Evolutionary conservation across 2,888 invertebrate genomes (phyloP).

Genomic region (Steromphala cineraria): DNA sequence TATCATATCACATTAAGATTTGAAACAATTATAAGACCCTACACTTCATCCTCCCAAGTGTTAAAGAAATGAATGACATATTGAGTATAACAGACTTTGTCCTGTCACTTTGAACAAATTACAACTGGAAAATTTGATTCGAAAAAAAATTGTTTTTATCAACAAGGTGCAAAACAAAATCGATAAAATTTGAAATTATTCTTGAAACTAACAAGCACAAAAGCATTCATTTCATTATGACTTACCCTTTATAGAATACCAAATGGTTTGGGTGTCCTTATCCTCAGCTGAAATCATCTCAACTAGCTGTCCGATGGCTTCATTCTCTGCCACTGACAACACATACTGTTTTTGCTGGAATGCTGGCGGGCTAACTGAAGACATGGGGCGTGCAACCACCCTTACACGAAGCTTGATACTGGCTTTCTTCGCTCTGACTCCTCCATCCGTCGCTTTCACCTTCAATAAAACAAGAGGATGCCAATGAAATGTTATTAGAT

Average conservation of each 20-base stretch:
- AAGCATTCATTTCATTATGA: neutral
- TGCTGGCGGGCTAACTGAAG: conserved; percentile 79
- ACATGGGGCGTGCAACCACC: conserved; percentile 56
- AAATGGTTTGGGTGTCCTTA: conserved; percentile 89
- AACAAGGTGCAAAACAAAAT: too few species aligned
- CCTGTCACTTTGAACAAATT: too few species aligned
- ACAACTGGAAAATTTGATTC: too few species aligned
- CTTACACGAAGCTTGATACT: conserved; percentile 64
- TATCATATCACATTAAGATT: too few species aligned
- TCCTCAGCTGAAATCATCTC: conserved; percentile 90
- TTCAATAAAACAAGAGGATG: conserved; percentile 17
- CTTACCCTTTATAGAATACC: conserved; percentile 88
- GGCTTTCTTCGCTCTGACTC: conserved; percentile 61
- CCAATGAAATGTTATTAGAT: too few species aligned
- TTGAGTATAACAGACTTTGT: too few species aligned
- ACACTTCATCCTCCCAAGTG: too few species aligned
- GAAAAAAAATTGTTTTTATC: too few species aligned
- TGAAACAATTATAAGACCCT: too few species aligned
- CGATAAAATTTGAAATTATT: too few species aligned
- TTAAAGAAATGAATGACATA: too few species aligned
- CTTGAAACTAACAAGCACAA: too few species aligned
- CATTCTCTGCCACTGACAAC: conserved; percentile 76
- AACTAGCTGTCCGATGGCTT: conserved; percentile 90
- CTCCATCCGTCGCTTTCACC: conserved; percentile 65
- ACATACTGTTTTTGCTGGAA: conserved; percentile 77